Conservation (phyloP, 2,797 vertebrate genomes). For the Euphonia xanthogaster region DNA sequence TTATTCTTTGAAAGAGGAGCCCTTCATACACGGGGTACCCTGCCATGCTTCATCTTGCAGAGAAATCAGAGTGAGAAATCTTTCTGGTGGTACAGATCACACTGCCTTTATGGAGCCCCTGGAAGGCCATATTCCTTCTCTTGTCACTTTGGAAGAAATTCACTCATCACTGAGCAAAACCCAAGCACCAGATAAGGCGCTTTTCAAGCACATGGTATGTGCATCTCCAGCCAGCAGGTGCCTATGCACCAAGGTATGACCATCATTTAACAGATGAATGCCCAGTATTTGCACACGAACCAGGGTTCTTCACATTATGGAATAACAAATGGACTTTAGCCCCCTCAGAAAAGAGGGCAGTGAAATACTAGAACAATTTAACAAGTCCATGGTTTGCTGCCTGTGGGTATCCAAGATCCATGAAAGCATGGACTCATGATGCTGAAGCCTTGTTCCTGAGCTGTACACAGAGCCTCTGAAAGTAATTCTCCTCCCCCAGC, state of each 20-base stretch:
- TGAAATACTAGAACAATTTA: neutral
- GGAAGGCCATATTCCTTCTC: neutral
- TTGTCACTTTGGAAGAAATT: neutral
- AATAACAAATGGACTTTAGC: neutral
- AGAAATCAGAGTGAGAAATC: neutral
- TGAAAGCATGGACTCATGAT: fast-evolving
- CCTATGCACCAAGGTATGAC: neutral
- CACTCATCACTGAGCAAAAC: neutral
- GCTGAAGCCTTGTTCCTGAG: neutral
- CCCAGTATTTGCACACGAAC: neutral
- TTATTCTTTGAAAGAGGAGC: neutral
- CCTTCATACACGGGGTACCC: neutral
- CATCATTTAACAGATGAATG: neutral
- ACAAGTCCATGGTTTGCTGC: neutral
- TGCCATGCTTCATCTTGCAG: neutral
- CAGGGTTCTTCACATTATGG: neutral
- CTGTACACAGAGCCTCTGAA: neutral
- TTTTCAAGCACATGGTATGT: neutral
- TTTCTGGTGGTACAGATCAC: neutral
- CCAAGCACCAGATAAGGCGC: neutral
- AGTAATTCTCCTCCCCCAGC: neutral
- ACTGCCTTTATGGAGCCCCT: neutral
- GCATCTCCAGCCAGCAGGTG: neutral
- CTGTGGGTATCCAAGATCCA: neutral
- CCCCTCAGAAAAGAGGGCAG: neutral